Conservation (phyloP, 2,113 vertebrate genomes). For the Phylloscopus trochilus region DNA sequence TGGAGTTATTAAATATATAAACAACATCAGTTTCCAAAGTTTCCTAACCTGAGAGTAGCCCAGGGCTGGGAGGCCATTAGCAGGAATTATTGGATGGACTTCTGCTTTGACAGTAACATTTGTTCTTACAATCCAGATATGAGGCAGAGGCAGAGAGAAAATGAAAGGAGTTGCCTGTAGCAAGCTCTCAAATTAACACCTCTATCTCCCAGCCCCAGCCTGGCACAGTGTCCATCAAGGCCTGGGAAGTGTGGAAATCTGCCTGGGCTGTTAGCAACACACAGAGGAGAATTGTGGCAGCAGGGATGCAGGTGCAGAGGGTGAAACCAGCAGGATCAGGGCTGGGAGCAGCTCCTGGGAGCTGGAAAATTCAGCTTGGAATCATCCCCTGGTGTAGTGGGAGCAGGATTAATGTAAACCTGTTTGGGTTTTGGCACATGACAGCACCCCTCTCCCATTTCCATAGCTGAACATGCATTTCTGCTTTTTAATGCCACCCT, state of each 20-base stretch:
- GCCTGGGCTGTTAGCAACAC: neutral
- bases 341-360: neutral
- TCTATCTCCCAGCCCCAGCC: neutral
- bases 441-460: neutral
- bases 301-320: neutral
- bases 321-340: neutral
- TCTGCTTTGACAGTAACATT: slow-evolving; percentile 47
- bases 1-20: slow-evolving; percentile 33
- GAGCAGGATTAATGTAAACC: neutral
- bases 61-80: slow-evolving; percentile 40
- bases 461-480: neutral
- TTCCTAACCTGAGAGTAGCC: slow-evolving; percentile 31
- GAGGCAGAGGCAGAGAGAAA: slow-evolving; percentile 7
- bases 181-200: slow-evolving; percentile 41
- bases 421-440: neutral
- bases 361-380: neutral
- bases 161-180: slow-evolving; percentile 29
- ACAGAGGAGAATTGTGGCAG: fast-evolving
- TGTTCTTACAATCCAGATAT: neutral
- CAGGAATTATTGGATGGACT: slow-evolving; percentile 56
- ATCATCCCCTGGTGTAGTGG: neutral
- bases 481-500: neutral
- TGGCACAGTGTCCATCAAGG: neutral
- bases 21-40: slow-evolving; percentile 12
- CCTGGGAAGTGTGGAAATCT: neutral